phyloP scores from a whole-genome alignment of 2,113 vertebrate genomes.

The Ochotona curzoniae region DNA sequence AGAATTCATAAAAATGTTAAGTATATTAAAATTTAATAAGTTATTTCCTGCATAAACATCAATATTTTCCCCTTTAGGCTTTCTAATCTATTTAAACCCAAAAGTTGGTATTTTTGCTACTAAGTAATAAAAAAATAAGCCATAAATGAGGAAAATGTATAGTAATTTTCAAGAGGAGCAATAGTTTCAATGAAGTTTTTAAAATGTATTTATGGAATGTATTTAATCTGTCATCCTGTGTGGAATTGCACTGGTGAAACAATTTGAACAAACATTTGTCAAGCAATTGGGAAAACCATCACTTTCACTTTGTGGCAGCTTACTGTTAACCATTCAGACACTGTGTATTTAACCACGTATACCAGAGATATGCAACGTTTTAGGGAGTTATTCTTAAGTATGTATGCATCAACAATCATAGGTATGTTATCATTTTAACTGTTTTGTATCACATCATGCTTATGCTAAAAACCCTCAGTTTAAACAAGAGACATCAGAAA shows the following conservation, averaged over 20 bases:
- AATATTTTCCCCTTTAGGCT: background rate
- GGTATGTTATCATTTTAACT: background rate
- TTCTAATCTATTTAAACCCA: slow-evolving; percentile 27
- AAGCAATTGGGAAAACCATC: slow-evolving; percentile 17
- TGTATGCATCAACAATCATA: background rate
- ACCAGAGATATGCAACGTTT: background rate
- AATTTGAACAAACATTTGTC: background rate
- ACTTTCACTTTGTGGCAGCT: background rate
- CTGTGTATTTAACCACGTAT: background rate
- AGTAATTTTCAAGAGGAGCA: background rate
- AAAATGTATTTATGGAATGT: background rate
- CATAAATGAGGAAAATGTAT: background rate
- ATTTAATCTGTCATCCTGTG: background rate
- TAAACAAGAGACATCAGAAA: background rate
- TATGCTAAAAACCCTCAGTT: background rate
- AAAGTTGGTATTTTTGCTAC: background rate
- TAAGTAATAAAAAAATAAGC: background rate
- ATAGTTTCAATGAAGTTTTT: background rate
- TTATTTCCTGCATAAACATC: background rate
- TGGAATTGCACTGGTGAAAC: background rate
- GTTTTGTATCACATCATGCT: background rate
- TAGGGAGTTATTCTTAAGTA: background rate
- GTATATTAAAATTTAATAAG: background rate
- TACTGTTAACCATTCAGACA: background rate
- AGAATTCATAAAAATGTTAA: background rate